Base-by-base conservation (phyloP, 2,113 vertebrate species). In the Anhinga anhinga region DNA sequence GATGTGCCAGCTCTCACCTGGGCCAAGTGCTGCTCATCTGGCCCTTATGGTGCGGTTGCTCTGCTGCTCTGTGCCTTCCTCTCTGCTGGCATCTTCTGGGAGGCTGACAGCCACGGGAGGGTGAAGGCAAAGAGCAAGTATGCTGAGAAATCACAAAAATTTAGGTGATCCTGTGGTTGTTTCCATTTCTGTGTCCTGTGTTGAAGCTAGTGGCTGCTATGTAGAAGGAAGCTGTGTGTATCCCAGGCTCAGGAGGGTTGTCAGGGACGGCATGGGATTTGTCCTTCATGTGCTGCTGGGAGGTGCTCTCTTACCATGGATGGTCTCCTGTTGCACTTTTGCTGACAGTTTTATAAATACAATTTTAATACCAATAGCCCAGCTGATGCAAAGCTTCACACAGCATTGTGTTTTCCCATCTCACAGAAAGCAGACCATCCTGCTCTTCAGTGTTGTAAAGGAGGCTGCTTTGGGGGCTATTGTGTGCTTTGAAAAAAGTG, bases 21-120 rank as follows among this genome's bases (percentile, higher is more conserved):
- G 62, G 63, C 70, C 38, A 59, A 34, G 30, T 25, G 45, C 11
- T 29, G 50, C 76, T 90, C 0, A 0, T 34, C 62, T 26, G 47
- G 19, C 47, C 34, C 42, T 69, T 56, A 63, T 0, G 1, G 15
- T 61, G 45, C 0, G 1, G 26, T 49, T 80, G 18, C 49, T 58
- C 40, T 44, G 42, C 66, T 72, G n/a, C 66, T 34, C 38, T 34
- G 58, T 73, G 65, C 40, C 22, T 78, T 27, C 42, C 59, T 55
- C 78, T 79, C 47, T 77, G 50, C 22, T 82, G 63, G 7, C 34
- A 65, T 63, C 55, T 63, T 45, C 74, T 69, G 69, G 27, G 55
- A 84, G 36, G 8, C 36, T 74, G 72, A 18, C 17, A 63, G 49
- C 61, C 25, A 16, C 8, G 15, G 30, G 30, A 81, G 5, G 14